Conservation (phyloP, 2,113 vertebrate species). For the Tamias sibiricus region DNA sequence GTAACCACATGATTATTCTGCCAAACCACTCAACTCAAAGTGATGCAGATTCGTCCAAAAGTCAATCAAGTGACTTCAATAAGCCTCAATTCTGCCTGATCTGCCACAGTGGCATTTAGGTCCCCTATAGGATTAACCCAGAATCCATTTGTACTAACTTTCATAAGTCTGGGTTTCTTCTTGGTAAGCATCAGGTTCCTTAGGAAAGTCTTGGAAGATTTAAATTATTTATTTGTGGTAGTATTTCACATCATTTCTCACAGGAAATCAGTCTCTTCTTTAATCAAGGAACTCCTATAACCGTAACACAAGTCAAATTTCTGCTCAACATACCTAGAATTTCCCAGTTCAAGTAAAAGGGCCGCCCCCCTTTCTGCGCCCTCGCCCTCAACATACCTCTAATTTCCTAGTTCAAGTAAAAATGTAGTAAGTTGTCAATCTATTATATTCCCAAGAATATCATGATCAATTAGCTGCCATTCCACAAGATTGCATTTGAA, state of each 20-base stretch:
- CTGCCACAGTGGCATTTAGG: neutral
- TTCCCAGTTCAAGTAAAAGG: slow-evolving; percentile 6
- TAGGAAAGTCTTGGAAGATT: neutral
- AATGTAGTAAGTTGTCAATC: neutral
- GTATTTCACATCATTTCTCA: slow-evolving; percentile 45
- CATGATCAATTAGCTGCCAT: neutral
- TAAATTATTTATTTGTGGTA: slow-evolving; percentile 22
- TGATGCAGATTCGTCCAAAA: neutral
- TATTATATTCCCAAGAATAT: neutral
- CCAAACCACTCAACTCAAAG: neutral
- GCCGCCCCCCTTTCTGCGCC: too few relatives aligned
- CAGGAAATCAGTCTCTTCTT: slow-evolving; percentile 24
- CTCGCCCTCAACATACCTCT: neutral
- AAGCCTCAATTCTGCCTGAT: neutral
- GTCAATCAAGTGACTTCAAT: neutral
- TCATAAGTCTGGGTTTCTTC: slow-evolving; percentile 7
- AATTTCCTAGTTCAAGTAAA: slow-evolving; percentile 19
- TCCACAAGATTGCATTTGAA: slow-evolving; percentile 16
- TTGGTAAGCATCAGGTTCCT: neutral
- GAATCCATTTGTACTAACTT: slow-evolving; percentile 29
- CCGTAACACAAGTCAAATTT: slow-evolving; percentile 16
- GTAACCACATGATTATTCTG: neutral
- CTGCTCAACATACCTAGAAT: neutral
- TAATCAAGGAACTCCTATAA: slow-evolving; percentile 8
- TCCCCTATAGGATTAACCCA: neutral